Evolutionary conservation across 2,113 vertebrate species (phyloP).

Genomic region (Pluvianellus socialis): DNA sequence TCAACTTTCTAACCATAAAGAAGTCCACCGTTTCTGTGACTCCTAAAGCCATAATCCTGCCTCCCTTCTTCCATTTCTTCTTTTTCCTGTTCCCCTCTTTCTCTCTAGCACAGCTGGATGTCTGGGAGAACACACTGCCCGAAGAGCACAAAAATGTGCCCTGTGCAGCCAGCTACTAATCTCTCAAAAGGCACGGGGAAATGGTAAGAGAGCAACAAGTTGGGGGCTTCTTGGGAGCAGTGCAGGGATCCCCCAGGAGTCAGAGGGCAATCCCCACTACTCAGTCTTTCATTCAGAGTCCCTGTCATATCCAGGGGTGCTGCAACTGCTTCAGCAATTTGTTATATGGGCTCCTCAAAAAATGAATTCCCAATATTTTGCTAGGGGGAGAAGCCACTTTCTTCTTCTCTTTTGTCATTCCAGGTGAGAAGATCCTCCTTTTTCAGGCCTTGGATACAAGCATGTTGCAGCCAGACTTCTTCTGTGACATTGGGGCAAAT

Average conservation of each 20-base stretch:
- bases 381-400: neutral
- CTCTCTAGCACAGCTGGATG: neutral
- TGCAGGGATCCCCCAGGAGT: neutral
- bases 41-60: neutral
- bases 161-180: neutral
- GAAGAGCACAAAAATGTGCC: neutral
- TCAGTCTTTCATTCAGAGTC: neutral
- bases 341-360: neutral
- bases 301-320: neutral
- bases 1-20: neutral
- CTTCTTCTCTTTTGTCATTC: neutral
- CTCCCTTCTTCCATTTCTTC: neutral
- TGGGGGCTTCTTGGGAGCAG: neutral
- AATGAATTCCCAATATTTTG: neutral
- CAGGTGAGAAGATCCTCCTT: neutral
- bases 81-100: neutral
- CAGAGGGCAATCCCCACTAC: neutral
- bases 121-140: neutral
- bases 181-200: neutral
- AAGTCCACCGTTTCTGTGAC: neutral
- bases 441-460: neutral
- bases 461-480: neutral
- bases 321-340: neutral
- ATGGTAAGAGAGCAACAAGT: neutral
- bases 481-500: rapidly evolving